Conservation (phyloP, 2,888 invertebrate species). For the Drosophila neonasuta region DNA sequence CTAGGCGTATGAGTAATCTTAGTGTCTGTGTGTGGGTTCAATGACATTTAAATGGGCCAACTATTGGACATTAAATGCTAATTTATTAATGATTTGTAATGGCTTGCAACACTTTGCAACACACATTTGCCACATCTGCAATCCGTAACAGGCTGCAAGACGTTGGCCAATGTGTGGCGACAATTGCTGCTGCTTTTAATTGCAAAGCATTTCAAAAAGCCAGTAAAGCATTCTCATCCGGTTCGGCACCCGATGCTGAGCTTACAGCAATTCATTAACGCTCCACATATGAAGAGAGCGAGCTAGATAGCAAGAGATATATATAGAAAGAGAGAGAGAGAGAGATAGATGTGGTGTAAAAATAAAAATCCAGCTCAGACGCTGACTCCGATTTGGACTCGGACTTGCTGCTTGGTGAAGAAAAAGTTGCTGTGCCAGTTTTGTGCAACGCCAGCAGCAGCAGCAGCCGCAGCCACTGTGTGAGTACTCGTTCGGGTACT, state of each 20-base stretch:
- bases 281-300: slow-evolving; percentile 52
- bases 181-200: slow-evolving; percentile 68
- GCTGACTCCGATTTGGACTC: slow-evolving; percentile 12
- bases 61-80: slow-evolving; percentile 59
- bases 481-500: slow-evolving; percentile 26
- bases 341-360: slow-evolving; percentile 33
- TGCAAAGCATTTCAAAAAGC: slow-evolving; percentile 57
- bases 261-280: slow-evolving; percentile 72
- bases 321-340: slow-evolving; percentile 1
- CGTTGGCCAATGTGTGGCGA: slow-evolving; percentile 62
- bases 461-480: slow-evolving; percentile 36
- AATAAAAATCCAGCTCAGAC: slow-evolving; percentile 59
- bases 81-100: slow-evolving; percentile 69
- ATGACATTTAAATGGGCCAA: slow-evolving; percentile 58
- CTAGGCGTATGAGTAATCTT: slow-evolving; percentile 55
- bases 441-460: slow-evolving; percentile 44
- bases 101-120: slow-evolving; percentile 58
- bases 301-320: neutral
- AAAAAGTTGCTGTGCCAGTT: slow-evolving; percentile 78
- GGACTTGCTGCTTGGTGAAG: slow-evolving; percentile 45
- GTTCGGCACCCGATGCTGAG: slow-evolving; percentile 59
- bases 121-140: slow-evolving; percentile 32
- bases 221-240: slow-evolving; percentile 71
- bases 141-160: slow-evolving; percentile 32
- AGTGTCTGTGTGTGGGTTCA: slow-evolving; percentile 41